Percentiles rank a stretch among this genome's conserved stretches.
Evolutionary conservation across 2,113 vertebrate genomes (phyloP).

Genomic region (Noctilio leporinus): DNA sequence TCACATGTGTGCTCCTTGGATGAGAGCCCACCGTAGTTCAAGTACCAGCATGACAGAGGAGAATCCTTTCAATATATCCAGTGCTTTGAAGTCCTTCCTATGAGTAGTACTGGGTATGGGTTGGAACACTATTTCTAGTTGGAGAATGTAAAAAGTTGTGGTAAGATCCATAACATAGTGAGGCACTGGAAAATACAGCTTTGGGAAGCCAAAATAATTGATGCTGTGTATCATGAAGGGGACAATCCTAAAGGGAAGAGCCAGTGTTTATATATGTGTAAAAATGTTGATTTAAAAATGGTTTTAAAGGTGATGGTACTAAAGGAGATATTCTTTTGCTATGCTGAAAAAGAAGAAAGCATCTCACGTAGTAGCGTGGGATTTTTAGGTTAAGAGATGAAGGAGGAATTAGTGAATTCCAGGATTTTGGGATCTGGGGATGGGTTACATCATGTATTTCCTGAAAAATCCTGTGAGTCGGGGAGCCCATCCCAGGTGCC

Average conservation of each 20-base stretch:
- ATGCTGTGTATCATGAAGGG: not conserved
- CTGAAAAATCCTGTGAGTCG: not conserved
- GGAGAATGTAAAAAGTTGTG: not conserved
- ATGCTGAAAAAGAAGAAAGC: not conserved
- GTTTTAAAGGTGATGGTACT: not conserved
- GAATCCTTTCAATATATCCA: not conserved
- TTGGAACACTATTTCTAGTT: slow-evolving; percentile 11
- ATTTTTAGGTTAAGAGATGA: not conserved
- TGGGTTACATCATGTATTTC: not conserved
- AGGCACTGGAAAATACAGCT: not conserved
- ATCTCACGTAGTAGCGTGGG: not conserved
- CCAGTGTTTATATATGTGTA: not conserved
- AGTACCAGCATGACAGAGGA: not conserved
- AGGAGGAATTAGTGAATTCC: not conserved
- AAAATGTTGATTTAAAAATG: not conserved
- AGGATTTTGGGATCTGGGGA: not conserved
- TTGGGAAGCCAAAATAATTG: not conserved
- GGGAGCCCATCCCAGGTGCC: not conserved
- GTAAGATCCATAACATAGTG: not conserved
- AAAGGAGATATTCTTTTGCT: not conserved
- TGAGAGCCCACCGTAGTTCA: not conserved
- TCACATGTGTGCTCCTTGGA: not conserved
- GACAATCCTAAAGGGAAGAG: not conserved
- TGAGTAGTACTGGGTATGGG: not conserved
- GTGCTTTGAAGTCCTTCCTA: not conserved